Conservation (phyloP, 2,113 vertebrate species). For the Plotosus lineatus region DNA sequence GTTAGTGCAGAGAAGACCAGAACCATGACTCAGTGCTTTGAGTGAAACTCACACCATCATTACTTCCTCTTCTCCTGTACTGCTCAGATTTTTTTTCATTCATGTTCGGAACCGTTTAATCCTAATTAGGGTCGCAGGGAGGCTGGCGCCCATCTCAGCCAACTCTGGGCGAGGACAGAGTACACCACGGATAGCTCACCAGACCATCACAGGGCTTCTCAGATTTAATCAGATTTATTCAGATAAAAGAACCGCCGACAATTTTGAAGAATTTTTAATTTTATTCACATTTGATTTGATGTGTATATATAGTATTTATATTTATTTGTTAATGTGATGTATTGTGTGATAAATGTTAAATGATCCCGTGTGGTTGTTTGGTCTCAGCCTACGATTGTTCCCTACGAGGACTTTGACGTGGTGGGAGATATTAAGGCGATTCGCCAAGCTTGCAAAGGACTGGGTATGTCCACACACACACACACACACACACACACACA, state of each 20-base stretch:
- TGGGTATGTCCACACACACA: conserved; percentile 64
- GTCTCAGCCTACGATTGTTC: conserved; percentile 72
- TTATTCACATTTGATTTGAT: too few species aligned
- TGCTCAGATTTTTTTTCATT: too few species aligned
- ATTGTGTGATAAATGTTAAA: neutral
- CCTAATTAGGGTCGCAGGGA: too few species aligned
- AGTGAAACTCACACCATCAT: neutral
- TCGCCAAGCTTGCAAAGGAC: conserved; percentile 75
- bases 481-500: neutral
- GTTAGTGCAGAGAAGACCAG: conserved; percentile 25
- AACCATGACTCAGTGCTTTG: conserved; percentile 68
- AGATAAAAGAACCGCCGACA: neutral
- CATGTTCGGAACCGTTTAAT: too few species aligned
- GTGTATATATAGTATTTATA: too few species aligned
- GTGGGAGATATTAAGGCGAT: conserved; percentile 73
- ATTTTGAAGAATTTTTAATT: too few species aligned
- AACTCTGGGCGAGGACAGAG: too few species aligned
- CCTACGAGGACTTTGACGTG: conserved; percentile 74
- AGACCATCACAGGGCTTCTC: too few species aligned
- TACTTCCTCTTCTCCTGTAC: neutral
- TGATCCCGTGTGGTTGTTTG: neutral
- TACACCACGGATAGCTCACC: too few species aligned
- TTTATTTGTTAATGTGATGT: neutral
- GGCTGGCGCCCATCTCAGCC: too few species aligned
- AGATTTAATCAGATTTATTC: neutral